Conservation (phyloP, 1,140 invertebrate species). For the Myzus persicae region DNA sequence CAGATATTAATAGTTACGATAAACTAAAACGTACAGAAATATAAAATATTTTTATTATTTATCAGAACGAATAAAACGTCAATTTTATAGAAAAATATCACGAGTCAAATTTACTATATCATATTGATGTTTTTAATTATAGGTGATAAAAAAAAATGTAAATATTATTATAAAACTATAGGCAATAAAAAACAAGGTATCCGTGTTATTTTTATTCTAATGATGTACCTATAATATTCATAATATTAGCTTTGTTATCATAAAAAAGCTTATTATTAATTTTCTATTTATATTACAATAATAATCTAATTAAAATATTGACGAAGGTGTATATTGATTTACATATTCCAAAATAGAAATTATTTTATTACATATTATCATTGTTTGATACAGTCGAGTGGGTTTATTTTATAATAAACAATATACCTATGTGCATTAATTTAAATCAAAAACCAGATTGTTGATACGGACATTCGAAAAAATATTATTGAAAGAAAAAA, state of each 20-base stretch:
- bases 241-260: background rate
- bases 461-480: background rate
- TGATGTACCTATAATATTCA: background rate
- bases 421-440: background rate
- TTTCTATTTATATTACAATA: background rate
- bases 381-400: background rate
- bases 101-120: background rate
- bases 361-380: conserved; percentile 4
- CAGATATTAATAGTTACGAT: background rate
- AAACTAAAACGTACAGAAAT: too few species aligned
- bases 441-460: background rate
- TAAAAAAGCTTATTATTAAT: background rate
- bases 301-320: background rate
- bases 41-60: too few species aligned
- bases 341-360: background rate
- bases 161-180: background rate
- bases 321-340: background rate
- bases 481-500: background rate
- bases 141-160: too few species aligned
- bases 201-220: background rate
- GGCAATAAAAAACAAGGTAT: background rate
- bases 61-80: background rate
- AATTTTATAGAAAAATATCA: background rate
- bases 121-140: background rate
- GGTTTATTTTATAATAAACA: background rate